Base-by-base conservation (phyloP, 2,797 vertebrate species). In the Enteromius afrohamiltoni region DNA sequence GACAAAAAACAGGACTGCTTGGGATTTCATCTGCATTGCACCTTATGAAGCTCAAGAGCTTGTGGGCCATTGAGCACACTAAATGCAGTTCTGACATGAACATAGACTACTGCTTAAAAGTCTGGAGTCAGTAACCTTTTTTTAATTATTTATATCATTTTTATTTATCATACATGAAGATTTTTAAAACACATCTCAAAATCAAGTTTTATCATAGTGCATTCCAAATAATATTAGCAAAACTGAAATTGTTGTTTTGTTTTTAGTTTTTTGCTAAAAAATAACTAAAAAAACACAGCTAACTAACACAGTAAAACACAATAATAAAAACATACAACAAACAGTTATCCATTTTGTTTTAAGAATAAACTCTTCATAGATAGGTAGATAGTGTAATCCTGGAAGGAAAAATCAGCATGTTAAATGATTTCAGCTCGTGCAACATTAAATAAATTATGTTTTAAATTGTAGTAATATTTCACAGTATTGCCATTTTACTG, bases 81-180 rank as follows among this genome's bases (percentile, higher is more conserved):
- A n/a, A 78, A 78, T 29, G 29, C 26, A 14, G 10, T 29, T 78
- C 76, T 78, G 58, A 29, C 17, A n/a, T 11, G 31, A 75, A 23
- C 40, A 64, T 3, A 14, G 40, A 47, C 40, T 75, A 23, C 47
- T 6, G 10, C 6, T 31, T 5, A 34, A 71, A 34, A 6, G 47
- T 13, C 11, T 7, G 9, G 47, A 29, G 47, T n/a, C 70, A 73
- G 17, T 13, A 11, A n/a, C 21, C 29, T 51, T 21, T 21, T 71
- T 6, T 21, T 3, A 11, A 51, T 26, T 5, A 34, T n/a, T 42
- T 9, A 42, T 42, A 42, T 42, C 6, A 37, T 37, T 37, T 37
- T 6, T 7, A 37, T 7, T 37, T 37, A 1, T 37, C 6, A 42
- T 10, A 42, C 10, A 9, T 40, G 37, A 40, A 40, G 2, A 40